Evolutionary conservation across 2,113 vertebrate species (phyloP).

Genomic region (Mormyrus iriodes): DNA sequence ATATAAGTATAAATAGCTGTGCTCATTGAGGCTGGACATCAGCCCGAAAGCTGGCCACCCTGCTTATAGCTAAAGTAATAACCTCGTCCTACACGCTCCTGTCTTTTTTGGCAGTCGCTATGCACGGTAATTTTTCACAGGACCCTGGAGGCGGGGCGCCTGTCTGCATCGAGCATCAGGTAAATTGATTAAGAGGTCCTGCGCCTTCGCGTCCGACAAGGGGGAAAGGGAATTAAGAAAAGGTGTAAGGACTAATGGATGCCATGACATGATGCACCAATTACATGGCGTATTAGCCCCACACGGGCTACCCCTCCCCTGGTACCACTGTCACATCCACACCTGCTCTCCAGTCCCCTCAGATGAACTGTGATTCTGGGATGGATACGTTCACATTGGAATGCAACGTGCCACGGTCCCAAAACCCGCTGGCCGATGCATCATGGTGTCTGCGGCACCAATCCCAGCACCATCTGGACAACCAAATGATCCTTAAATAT

Average conservation of each 20-base stretch:
- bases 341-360: background rate
- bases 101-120: background rate
- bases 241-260: constrained; percentile 1
- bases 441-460: background rate
- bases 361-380: background rate
- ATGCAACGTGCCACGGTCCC: background rate
- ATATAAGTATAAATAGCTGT: constrained; percentile 15
- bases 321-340: background rate
- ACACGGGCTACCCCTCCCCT: background rate
- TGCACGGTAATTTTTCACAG: background rate
- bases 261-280: background rate
- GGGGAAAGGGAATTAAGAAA: background rate
- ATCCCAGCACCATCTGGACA: background rate
- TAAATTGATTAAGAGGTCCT: constrained; percentile 11
- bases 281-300: background rate
- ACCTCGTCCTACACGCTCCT: background rate
- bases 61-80: background rate
- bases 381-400: background rate
- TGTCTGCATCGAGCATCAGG: background rate
- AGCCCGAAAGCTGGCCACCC: background rate
- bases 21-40: background rate
- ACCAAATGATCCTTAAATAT: background rate
- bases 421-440: background rate
- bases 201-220: background rate
- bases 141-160: background rate